Conservation (phyloP, 2,888 invertebrate genomes). For the Rotaria socialis region DNA sequence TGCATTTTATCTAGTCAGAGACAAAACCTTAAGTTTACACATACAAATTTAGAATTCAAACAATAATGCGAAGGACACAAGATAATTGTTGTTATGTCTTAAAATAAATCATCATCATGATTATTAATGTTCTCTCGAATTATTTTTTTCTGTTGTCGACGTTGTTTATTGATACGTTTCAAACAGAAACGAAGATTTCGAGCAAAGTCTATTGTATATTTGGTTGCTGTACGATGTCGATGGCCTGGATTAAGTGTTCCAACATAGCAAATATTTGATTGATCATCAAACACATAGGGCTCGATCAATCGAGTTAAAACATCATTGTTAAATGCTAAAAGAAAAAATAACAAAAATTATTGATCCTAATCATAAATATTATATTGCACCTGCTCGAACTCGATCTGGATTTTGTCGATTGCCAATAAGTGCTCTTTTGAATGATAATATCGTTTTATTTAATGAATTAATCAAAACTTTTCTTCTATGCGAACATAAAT, state of each 20-base stretch:
- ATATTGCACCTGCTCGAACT: not conserved
- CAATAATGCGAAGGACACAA: not conserved
- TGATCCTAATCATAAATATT: too few species aligned
- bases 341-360: too few species aligned
- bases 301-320: constrained; percentile 9
- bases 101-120: not conserved
- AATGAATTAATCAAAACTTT: constrained; percentile 32
- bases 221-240: constrained; percentile 3
- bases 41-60: not conserved
- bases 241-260: constrained; percentile 22
- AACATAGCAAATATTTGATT: not conserved
- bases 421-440: not conserved
- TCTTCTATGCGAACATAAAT: constrained; percentile 23
- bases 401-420: constrained; percentile 7
- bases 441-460: not conserved
- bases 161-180: not conserved
- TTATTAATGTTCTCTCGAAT: not conserved
- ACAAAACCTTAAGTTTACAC: not conserved
- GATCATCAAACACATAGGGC: not conserved
- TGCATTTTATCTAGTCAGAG: not conserved
- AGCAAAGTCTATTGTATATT: constrained; percentile 30
- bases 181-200: not conserved
- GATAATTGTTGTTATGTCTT: not conserved
- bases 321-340: constrained; percentile 19
- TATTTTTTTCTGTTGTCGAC: not conserved